A percentile compares a stretch with the other conserved stretches of the same genome.
Conservation (phyloP, 2,113 vertebrate genomes). For the Misgurnus mizolepis region DNA sequence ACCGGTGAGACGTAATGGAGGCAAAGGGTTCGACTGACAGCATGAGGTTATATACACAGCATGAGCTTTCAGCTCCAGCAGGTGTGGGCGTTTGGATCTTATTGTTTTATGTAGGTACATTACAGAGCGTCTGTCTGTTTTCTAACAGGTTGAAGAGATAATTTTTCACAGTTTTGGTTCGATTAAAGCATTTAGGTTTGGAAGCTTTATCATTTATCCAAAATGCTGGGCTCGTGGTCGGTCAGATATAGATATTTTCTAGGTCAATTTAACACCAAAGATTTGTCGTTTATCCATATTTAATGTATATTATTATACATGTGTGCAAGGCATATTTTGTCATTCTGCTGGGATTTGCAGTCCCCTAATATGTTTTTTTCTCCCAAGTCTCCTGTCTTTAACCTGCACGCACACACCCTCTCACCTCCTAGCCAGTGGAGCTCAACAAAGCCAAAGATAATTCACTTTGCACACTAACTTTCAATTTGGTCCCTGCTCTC, state of each 20-base stretch:
- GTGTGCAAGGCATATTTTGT: background rate
- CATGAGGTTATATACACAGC: background rate
- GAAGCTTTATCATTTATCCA: background rate
- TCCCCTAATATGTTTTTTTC: no score
- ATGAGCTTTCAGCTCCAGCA: constrained; percentile 21
- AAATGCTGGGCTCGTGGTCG: no score
- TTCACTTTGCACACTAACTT: constrained; percentile 68
- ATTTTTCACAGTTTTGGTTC: background rate
- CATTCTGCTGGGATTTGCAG: constrained; percentile 31
- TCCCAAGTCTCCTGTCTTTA: constrained; percentile 59
- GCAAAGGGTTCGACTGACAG: constrained; percentile 2
- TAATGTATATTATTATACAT: no score
- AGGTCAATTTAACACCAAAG: no score
- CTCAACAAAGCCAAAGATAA: constrained; percentile 65
- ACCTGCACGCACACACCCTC: constrained; percentile 46
- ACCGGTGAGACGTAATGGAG: constrained; percentile 63
- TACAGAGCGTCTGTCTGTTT: constrained; percentile 14
- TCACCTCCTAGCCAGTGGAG: constrained; percentile 51
- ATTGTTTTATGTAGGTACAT: constrained; percentile 22
- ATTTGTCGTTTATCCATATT: no score
- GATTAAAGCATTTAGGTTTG: no score
- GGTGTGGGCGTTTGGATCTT: constrained; percentile 12
- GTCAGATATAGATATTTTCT: no score
- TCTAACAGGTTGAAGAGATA: background rate
- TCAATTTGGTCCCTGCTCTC: constrained; percentile 57